These are phyloP conservation scores for Copidosoma floridanum DNA, from an alignment of 1,140 invertebrate species.

Conservation along the genomic window DNA sequence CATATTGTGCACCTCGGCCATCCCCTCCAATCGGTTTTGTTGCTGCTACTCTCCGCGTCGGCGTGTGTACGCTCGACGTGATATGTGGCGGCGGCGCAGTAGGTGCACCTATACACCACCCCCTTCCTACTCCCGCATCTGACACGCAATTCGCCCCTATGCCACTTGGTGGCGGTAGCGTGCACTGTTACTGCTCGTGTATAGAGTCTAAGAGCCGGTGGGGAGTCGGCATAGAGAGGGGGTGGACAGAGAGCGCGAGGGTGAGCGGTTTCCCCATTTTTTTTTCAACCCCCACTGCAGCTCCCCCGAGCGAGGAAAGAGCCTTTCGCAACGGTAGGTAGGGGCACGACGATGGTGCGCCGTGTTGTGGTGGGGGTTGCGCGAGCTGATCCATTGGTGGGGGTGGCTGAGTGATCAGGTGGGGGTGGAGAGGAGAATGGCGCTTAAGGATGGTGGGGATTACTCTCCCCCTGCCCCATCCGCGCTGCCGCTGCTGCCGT, in stretches of 20 bases:
- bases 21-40: too few relatives aligned
- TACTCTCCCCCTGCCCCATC: too few relatives aligned
- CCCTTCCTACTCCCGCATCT: neutral
- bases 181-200: neutral
- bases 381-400: neutral
- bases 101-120: too few relatives aligned
- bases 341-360: neutral
- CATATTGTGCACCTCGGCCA: neutral
- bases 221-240: too few relatives aligned
- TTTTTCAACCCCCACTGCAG: neutral
- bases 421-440: too few relatives aligned
- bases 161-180: conserved; percentile 5
- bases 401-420: too few relatives aligned
- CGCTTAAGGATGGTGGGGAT: too few relatives aligned
- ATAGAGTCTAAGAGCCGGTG: too few relatives aligned
- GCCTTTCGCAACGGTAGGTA: neutral
- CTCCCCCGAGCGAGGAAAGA: neutral
- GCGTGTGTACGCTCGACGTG: too few relatives aligned
- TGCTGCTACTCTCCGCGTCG: too few relatives aligned
- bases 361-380: neutral
- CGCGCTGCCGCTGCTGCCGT: too few relatives aligned
- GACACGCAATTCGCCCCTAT: neutral
- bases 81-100: neutral
- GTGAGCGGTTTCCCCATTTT: neutral
- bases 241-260: neutral